These are phyloP conservation scores for Urosaurus nigricauda DNA, from an alignment of 2,797 vertebrate genomes.

Conservation along the genomic window DNA sequence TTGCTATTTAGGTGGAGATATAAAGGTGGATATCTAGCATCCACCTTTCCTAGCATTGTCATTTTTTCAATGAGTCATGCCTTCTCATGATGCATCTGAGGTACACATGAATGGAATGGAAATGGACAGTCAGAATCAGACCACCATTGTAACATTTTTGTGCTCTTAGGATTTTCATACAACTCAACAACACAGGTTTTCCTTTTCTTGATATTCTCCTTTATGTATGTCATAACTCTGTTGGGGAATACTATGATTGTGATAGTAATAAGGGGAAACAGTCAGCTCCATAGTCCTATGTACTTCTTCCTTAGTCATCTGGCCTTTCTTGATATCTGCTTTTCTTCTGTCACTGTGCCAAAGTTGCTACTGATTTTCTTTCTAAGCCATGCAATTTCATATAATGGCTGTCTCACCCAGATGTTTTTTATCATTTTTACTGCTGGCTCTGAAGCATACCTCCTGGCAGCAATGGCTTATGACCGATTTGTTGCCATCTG, in stretches of 20 bases:
- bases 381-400: conserved; percentile 55
- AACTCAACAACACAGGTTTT: conserved; percentile 30
- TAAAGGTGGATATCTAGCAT: too few species aligned
- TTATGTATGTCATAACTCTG: conserved; percentile 56
- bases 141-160: conserved; percentile 22
- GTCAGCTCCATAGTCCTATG: conserved; percentile 59
- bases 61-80: too few species aligned
- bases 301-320: conserved; percentile 70
- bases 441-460: conserved; percentile 57
- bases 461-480: conserved; percentile 66
- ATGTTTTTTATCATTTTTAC: conserved; percentile 55
- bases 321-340: conserved; percentile 62
- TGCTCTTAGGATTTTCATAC: conserved; percentile 55
- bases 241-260: conserved; percentile 60
- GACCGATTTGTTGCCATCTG: conserved; percentile 59
- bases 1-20: too few species aligned
- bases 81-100: too few species aligned
- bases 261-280: conserved; percentile 52
- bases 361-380: conserved; percentile 61
- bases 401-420: conserved; percentile 54
- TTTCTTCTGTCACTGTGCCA: conserved; percentile 65
- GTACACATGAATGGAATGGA: not conserved
- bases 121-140: conserved; percentile 33
- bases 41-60: too few species aligned
- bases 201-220: conserved; percentile 47